A percentile compares a stretch with the other conserved stretches of the same genome.
phyloP scores from a whole-genome alignment of 2,888 invertebrate species.

The Fabriciana adippe region DNA sequence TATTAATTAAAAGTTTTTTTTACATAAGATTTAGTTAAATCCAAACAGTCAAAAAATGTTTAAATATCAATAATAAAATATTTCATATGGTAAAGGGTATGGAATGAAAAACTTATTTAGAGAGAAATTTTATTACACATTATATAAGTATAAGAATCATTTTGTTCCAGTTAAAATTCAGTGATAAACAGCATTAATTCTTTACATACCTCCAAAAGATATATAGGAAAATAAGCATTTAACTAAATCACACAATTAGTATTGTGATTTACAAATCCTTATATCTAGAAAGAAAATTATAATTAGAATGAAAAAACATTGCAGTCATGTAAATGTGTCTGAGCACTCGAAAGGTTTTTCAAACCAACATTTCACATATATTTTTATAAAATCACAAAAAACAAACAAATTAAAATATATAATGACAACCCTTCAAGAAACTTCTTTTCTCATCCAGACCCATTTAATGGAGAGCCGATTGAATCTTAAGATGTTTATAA shows the following conservation, averaged over 20 bases:
- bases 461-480: conserved; percentile 41
- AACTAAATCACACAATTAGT: conserved; percentile 29
- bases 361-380: conserved; percentile 17
- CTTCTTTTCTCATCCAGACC: conserved; percentile 29
- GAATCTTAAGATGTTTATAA: conserved; percentile 16
- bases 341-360: conserved; percentile 21
- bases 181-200: conserved; percentile 37
- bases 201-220: conserved; percentile 29
- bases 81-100: background rate
- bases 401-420: conserved; percentile 5
- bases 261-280: conserved; percentile 35
- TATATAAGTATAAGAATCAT: conserved; percentile 39
- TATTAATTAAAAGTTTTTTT: no score
- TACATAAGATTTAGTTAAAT: no score
- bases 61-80: no score
- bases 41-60: no score
- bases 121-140: conserved; percentile 55
- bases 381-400: conserved; percentile 31
- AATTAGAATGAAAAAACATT: conserved; percentile 1
- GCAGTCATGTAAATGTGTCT: conserved; percentile 5
- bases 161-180: conserved; percentile 41
- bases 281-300: conserved; percentile 25
- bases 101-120: conserved; percentile 29
- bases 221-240: conserved; percentile 35
- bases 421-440: conserved; percentile 37